Percentiles rank a stretch among this genome's conserved stretches.
phyloP scores from a whole-genome alignment of 64 coral and sea anemone species.

The Orbicella faveolata region DNA sequence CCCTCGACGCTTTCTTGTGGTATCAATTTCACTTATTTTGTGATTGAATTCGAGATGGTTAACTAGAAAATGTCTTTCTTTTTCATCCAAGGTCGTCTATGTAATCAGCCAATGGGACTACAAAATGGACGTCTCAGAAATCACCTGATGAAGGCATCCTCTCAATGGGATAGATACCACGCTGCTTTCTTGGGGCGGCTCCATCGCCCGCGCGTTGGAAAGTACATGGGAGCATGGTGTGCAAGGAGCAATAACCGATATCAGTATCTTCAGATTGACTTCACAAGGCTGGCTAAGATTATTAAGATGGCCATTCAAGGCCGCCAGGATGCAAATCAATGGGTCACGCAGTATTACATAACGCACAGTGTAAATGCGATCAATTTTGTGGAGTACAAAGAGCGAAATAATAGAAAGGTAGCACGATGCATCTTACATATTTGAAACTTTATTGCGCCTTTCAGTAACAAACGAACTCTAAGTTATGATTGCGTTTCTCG shows the following conservation, averaged over 20 bases:
- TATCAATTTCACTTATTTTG: no score
- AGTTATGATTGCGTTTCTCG: no score
- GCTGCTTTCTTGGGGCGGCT: constrained; percentile 58
- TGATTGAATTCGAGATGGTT: no score
- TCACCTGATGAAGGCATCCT: constrained; percentile 45
- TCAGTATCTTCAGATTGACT: constrained; percentile 27
- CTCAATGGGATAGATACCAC: constrained; percentile 57
- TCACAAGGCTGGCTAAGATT: not conserved
- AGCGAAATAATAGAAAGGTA: constrained; percentile 37
- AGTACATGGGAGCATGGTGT: constrained; percentile 63
- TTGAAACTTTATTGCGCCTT: not conserved
- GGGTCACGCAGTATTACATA: constrained; percentile 28
- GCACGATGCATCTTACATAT: not conserved
- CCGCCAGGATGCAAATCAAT: constrained; percentile 2
- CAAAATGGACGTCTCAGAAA: constrained; percentile 64
- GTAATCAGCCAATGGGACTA: constrained; percentile 69
- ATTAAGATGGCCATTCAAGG: constrained; percentile 22
- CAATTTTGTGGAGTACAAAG: constrained; percentile 49
- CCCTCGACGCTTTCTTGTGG: no score
- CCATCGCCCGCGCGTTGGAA: constrained; percentile 47
- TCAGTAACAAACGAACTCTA: no score
- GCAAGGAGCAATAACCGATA: constrained; percentile 64
- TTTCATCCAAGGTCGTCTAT: constrained; percentile 17
- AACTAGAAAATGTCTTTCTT: not conserved
- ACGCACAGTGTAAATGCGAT: constrained; percentile 1